phyloP scores from a whole-genome alignment of 2,888 invertebrate species.

The Osedax frankpressi region DNA sequence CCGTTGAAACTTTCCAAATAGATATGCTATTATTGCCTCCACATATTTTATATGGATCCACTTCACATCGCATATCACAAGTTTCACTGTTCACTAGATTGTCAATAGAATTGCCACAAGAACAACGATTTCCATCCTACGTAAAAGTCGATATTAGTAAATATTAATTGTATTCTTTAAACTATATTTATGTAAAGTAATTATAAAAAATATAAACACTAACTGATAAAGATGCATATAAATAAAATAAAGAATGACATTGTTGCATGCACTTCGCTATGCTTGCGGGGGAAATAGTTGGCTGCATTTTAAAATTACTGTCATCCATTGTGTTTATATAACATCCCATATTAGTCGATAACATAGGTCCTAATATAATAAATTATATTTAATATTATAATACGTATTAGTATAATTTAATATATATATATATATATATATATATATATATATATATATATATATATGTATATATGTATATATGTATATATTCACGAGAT shows the following conservation, averaged over 20 bases:
- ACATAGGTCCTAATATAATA: background rate
- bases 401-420: background rate
- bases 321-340: background rate
- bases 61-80: background rate
- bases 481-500: too few species aligned
- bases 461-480: background rate
- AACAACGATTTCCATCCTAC: background rate
- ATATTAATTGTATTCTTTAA: too few species aligned
- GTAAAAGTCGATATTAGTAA: too few species aligned
- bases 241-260: background rate
- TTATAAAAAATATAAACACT: too few species aligned
- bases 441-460: background rate
- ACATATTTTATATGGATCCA: background rate
- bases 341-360: background rate
- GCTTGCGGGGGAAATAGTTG: background rate
- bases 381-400: background rate
- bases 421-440: background rate
- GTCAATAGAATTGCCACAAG: background rate
- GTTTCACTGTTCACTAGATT: background rate
- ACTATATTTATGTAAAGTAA: too few species aligned
- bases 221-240: background rate
- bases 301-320: background rate
- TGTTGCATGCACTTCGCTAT: background rate
- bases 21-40: background rate
- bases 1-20: background rate